Evolutionary conservation across 2,113 vertebrate species (phyloP).

Genomic region (Microtus ochrogaster): DNA sequence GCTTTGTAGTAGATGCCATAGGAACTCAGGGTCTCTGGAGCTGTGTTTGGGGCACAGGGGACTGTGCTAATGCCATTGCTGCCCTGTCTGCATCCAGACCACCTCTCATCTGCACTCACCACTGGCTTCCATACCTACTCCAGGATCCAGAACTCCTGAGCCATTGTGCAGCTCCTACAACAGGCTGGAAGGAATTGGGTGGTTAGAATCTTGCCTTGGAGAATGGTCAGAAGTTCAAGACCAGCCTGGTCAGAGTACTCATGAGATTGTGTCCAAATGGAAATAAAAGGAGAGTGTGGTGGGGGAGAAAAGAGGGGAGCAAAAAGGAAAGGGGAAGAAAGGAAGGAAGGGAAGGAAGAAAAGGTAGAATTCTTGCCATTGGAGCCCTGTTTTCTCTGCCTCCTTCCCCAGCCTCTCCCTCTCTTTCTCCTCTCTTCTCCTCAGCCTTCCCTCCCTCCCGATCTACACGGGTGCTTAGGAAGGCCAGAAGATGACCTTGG

Average conservation of each 20-base stretch:
- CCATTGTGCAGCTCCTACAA: constrained; percentile 64
- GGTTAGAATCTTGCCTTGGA: constrained; percentile 15
- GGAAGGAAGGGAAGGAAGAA: no score
- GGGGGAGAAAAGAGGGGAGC: neutral
- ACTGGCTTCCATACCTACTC: constrained; percentile 69
- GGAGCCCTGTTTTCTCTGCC: neutral
- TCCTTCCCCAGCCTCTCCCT: neutral
- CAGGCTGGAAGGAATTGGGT: constrained; percentile 69
- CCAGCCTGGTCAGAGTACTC: no score
- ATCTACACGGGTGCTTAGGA: neutral
- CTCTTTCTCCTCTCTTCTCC: neutral
- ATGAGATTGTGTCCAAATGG: neutral
- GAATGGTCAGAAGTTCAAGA: neutral
- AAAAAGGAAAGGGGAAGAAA: no score
- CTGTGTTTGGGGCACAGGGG: neutral
- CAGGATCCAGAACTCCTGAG: constrained; percentile 75
- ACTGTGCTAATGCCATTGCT: neutral
- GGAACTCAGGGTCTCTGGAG: neutral
- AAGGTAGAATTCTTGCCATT: neutral
- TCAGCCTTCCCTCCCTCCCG: neutral
- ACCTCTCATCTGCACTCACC: neutral
- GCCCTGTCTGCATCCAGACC: neutral
- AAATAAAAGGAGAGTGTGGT: neutral
- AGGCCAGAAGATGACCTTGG: neutral
- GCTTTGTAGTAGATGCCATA: neutral